Base-by-base conservation (phyloP, 2,797 vertebrate genomes). In the Xenentodon cancila region DNA sequence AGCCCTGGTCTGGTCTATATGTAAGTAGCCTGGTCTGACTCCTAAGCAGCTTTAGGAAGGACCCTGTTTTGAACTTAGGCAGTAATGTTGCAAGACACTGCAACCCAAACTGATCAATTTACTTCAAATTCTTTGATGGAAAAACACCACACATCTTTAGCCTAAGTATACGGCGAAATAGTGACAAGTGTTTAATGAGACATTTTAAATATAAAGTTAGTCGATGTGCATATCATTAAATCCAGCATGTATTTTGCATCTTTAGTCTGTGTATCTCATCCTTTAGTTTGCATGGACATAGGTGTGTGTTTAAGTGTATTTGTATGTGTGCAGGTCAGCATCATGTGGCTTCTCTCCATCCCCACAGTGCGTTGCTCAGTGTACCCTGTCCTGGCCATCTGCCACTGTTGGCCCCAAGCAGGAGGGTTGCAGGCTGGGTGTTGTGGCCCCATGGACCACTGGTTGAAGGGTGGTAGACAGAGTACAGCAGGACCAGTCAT, bases 341-440 rank as follows among this genome's bases (percentile, higher is more conserved):
- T 80, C 81, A 66, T 13, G 19, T 81, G 80, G 85, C 52, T 71
- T 64, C 55, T 59, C 79, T 72, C 72, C 80, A 67, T 82, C 77
- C 80, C 79, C 68, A 71, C 81, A 54, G 72, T 67, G 80, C 68
- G 51, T 69, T 84, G 85, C 77, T 86, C 81, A 86, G 71, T 42
- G 54, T 74, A 84, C 81, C 81, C 74, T 86, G 80, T 82, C 75
- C 89, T 89, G 87, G 89, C 89, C 87, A 90, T 91, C 90, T 92
- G 90, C 87, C 87, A 89, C 81, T 71, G 68, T 11, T 45, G 59
- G 74, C 77, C 73, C 80, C 69, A 66, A 77, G 73, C 75, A 80
- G 82, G 70, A 73, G 81, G 68, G 60, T 73, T 67, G 59, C 66
- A 69, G 73, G 68, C 59, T 75, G 73, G 77, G 72, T 7, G 17